A percentile compares a stretch with the other conserved stretches of the same genome.
Conservation (phyloP, 2,888 invertebrate species). For the Ichneumoninae sp. region DNA sequence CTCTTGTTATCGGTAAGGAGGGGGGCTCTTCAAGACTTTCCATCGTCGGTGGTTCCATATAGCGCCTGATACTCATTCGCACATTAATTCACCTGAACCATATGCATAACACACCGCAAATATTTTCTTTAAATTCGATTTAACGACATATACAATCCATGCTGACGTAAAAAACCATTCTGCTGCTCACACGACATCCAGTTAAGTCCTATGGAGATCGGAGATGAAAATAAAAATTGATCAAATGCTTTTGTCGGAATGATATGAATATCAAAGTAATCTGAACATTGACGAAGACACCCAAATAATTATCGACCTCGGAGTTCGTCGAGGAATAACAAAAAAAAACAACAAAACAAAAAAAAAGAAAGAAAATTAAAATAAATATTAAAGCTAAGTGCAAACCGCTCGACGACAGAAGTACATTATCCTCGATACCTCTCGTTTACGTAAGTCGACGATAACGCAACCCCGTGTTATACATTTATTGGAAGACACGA, state of each 20-base stretch:
- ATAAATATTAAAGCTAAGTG: conserved; percentile 64
- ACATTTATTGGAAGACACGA: conserved; percentile 76
- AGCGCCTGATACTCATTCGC: conserved; percentile 41
- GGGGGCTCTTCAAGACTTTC: conserved; percentile 58
- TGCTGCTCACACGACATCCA: conserved; percentile 33
- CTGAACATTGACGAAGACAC: conserved; percentile 41
- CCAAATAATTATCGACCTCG: conserved; percentile 25
- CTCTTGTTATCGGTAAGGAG: conserved; percentile 29
- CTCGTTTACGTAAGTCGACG: conserved; percentile 26
- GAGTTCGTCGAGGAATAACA: conserved; percentile 22
- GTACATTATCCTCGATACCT: conserved; percentile 30
- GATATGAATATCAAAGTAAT: conserved; percentile 16
- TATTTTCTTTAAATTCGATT: conserved; percentile 43
- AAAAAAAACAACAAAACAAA: conserved; percentile 6
- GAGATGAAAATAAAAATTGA: background rate
- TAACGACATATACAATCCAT: conserved; percentile 14
- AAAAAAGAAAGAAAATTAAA: conserved; percentile 42
- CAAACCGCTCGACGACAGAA: conserved; percentile 49
- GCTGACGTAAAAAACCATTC: conserved; percentile 26
- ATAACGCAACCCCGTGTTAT: conserved; percentile 54
- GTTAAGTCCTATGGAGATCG: conserved; percentile 15
- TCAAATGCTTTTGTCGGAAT: conserved; percentile 59
- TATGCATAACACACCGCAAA: conserved; percentile 20
- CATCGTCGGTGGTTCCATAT: conserved; percentile 68
- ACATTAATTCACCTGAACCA: conserved; percentile 37